Evolutionary conservation across 2,797 vertebrate species (phyloP).

Genomic region (Hydrolagus colliei): DNA sequence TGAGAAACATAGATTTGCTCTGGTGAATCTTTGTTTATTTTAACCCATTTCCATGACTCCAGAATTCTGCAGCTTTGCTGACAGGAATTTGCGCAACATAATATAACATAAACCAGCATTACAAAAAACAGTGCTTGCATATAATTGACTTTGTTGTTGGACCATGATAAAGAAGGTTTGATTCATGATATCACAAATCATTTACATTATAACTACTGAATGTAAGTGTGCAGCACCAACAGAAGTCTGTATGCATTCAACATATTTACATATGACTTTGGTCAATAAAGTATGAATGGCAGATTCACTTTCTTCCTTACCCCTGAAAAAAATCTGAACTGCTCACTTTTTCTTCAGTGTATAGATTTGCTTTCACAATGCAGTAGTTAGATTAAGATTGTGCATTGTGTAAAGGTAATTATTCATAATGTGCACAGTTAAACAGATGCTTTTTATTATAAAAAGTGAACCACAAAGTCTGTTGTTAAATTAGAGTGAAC

Average conservation of each 20-base stretch:
- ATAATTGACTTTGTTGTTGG: not conserved
- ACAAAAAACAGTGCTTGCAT: not conserved
- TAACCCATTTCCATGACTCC: not conserved
- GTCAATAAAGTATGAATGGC: too few species aligned
- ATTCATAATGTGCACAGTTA: not conserved
- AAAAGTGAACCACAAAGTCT: not conserved
- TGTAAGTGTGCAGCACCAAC: too few species aligned
- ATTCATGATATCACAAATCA: too few species aligned
- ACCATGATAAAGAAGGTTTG: not conserved
- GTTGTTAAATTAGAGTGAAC: slow-evolving; percentile 9
- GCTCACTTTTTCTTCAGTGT: too few species aligned
- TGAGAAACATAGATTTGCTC: not conserved
- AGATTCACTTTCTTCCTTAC: too few species aligned
- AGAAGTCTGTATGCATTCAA: too few species aligned
- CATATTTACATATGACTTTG: too few species aligned
- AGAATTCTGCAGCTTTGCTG: not conserved
- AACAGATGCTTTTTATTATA: slow-evolving; percentile 17
- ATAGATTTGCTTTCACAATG: too few species aligned
- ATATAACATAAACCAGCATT: not conserved
- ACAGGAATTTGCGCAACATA: not conserved
- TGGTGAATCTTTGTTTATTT: slow-evolving; percentile 1
- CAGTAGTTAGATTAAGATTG: too few species aligned
- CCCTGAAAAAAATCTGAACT: too few species aligned
- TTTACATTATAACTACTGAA: too few species aligned
- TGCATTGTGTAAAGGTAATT: too few species aligned